Base-by-base conservation (phyloP, 2,888 invertebrate genomes). In the Pemphredon lugubris region DNA sequence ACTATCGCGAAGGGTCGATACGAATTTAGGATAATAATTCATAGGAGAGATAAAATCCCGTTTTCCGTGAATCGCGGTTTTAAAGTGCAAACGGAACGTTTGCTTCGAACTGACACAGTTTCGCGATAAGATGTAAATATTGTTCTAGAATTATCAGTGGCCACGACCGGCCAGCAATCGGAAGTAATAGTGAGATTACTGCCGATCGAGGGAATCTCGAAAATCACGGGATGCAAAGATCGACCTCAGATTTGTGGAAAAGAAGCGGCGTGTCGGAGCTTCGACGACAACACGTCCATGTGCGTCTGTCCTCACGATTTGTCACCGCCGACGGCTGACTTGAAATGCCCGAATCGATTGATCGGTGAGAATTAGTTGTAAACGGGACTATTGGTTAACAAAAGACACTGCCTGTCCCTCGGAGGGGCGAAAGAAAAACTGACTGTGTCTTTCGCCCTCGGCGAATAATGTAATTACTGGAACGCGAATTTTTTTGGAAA, bases 301-400 rank as follows among this genome's bases (percentile, higher is more conserved):
- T 95, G 94, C 84, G 90, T 93, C 2, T 95, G 94, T 85, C 93
- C 94, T 0, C 93, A 93, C 77, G 94, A 94, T 82, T 91, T 91
- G n/a, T 91, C 91, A 47, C 92, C 92, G 0, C 93, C 93, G 7
- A 93, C 93, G 18, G 88, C 90, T 20, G 93, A 93, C 79, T 92
- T 92, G 74, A 92, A 91, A 74, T 93, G 93, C 82, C 93, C 94
- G 2, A 91, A 91, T 74, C 91, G 94, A 71, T 90, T 91, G 61
- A 93, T 92, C 86, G 93, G 94, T 93, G 89, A 21, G 47, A 30
- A 2, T 37, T 32, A 34, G n/a, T 23, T 3, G 9, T 16, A n/a
- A n/a, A n/a, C n/a, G n/a, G n/a, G n/a, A n/a, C n/a, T n/a, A n/a
- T n/a, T n/a, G n/a, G n/a, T n/a, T n/a, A n/a, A n/a, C n/a, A n/a